Conservation (phyloP, 2,113 vertebrate species). For the Heloderma charlesbogerti region DNA sequence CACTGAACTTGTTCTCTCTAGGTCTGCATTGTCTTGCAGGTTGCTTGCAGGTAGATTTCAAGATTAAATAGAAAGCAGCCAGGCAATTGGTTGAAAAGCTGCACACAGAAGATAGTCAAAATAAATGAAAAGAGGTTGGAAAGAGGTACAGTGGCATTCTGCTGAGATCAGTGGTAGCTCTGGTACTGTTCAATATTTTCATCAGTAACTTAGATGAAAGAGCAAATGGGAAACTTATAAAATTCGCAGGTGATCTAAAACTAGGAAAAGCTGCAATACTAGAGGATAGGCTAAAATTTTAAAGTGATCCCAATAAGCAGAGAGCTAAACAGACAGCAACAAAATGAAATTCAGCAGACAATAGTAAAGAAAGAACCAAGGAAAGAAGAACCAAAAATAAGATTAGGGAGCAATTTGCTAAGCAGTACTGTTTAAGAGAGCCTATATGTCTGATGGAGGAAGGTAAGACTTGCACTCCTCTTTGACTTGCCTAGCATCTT, state of each 20-base stretch:
- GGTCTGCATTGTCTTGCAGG: neutral
- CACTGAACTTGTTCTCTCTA: neutral
- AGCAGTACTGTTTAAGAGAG: neutral
- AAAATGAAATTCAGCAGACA: neutral
- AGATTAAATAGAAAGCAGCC: neutral
- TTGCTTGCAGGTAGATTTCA: slow-evolving; percentile 12
- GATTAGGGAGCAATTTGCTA: neutral
- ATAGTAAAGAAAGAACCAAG: neutral
- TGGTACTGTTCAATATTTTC: neutral
- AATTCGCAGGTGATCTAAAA: neutral
- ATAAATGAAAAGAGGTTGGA: neutral
- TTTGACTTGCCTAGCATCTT: neutral
- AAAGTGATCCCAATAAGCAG: neutral
- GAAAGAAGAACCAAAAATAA: neutral
- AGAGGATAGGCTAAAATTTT: neutral
- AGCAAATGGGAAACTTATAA: neutral
- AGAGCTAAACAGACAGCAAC: neutral
- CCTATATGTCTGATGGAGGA: neutral
- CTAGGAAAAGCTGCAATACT: neutral
- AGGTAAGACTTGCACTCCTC: neutral
- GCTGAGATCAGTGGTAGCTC: neutral
- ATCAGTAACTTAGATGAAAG: slow-evolving; percentile 1
- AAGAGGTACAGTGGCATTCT: neutral
- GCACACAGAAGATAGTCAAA: neutral
- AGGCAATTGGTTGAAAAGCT: slow-evolving; percentile 1